These are phyloP conservation scores for Parasteatoda tepidariorum DNA, from an alignment of 1,140 invertebrate species.

Conservation along the genomic window DNA sequence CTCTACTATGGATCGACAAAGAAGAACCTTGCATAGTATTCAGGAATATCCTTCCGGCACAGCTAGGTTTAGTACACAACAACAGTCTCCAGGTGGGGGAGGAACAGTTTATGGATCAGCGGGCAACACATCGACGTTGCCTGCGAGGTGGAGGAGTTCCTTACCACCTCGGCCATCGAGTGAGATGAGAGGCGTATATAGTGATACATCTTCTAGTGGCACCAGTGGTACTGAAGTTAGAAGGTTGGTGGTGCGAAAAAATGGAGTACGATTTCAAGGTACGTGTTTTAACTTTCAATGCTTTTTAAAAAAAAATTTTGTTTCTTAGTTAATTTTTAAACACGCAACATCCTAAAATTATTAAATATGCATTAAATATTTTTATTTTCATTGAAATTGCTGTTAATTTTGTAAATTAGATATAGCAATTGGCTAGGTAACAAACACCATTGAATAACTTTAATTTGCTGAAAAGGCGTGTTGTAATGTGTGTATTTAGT, in stretches of 20 bases:
- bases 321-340: too few species aligned
- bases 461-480: too few species aligned
- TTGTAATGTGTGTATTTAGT: too few species aligned
- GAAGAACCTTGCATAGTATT: constrained; percentile 39
- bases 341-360: too few species aligned
- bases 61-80: not conserved
- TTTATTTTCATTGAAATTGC: too few species aligned
- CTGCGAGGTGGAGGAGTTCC: constrained; percentile 50
- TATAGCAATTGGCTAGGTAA: too few species aligned
- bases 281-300: not conserved
- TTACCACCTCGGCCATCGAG: constrained; percentile 20
- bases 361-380: too few species aligned
- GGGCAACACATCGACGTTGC: constrained; percentile 31
- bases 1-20: constrained; percentile 19
- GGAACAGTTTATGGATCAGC: not conserved
- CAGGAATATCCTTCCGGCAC: constrained; percentile 36
- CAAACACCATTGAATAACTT: too few species aligned
- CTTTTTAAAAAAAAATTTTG: not conserved
- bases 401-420: too few species aligned
- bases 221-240: constrained; percentile 22
- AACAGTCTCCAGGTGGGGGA: not conserved
- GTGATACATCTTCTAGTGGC: not conserved
- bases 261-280: constrained; percentile 60
- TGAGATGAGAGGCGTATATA: constrained; percentile 21
- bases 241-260: constrained; percentile 53